phyloP scores from a whole-genome alignment of 2,797 vertebrate species.

The Notolepis coatsorum region DNA sequence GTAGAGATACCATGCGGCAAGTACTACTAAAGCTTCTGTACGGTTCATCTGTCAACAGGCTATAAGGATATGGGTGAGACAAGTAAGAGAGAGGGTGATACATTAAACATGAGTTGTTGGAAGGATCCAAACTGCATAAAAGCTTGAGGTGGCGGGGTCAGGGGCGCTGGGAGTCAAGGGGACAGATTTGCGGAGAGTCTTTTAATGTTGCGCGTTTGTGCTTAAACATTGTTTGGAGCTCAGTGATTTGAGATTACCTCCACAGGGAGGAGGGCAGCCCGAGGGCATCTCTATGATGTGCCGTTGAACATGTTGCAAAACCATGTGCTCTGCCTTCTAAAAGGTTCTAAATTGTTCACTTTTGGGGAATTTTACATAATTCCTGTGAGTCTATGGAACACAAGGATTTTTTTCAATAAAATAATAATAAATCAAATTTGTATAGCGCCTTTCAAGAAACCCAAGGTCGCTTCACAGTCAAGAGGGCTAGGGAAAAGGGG shows the following conservation, averaged over 20 bases:
- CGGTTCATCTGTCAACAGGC: constrained; percentile 40
- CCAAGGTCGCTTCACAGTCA: too few species aligned
- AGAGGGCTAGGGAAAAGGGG: too few species aligned
- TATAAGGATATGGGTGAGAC: constrained; percentile 54
- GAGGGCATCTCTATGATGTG: constrained; percentile 75
- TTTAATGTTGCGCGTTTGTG: constrained; percentile 70
- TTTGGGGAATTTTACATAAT: too few species aligned
- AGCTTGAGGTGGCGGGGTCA: constrained; percentile 72
- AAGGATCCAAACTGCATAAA: constrained; percentile 80
- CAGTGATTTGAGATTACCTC: constrained; percentile 77
- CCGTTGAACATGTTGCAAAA: constrained; percentile 57
- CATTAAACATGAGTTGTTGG: constrained; percentile 84
- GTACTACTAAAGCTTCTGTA: constrained; percentile 40
- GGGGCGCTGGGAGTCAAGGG: constrained; percentile 62
- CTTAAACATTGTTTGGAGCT: constrained; percentile 85
- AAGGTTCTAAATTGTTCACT: too few species aligned
- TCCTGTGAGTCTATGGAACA: too few species aligned
- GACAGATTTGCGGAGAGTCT: constrained; percentile 71
- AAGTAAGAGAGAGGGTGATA: constrained; percentile 60
- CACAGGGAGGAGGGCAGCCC: constrained; percentile 75
- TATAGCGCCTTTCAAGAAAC: too few species aligned
- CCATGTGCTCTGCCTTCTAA: neutral
- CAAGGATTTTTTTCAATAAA: too few species aligned
- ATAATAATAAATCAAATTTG: too few species aligned
- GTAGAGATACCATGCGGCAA: constrained; percentile 51